A percentile compares a stretch with the other conserved stretches of the same genome.
These are phyloP conservation scores for Helostoma temminkii DNA, from an alignment of 2,797 vertebrate genomes.

Conservation along the genomic window DNA sequence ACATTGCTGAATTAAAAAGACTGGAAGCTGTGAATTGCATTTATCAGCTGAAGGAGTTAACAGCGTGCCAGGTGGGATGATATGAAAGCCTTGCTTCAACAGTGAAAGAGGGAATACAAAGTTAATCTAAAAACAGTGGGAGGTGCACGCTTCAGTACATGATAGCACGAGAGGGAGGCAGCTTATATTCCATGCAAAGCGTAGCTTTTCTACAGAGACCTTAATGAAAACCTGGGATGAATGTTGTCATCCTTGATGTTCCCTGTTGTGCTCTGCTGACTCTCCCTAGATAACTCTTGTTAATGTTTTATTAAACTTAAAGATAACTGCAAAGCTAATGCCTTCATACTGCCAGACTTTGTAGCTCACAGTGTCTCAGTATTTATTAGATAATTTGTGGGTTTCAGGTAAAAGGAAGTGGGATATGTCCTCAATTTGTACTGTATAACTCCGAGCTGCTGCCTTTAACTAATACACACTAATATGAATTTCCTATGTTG, in stretches of 20 bases:
- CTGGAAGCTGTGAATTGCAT: slow-evolving; percentile 73
- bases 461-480: slow-evolving; percentile 22
- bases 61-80: slow-evolving; percentile 68
- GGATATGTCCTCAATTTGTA: slow-evolving; percentile 20
- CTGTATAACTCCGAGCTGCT: not conserved
- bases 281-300: slow-evolving; percentile 63
- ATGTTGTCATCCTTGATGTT: slow-evolving; percentile 66
- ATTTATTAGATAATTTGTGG: slow-evolving; percentile 56
- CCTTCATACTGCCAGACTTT: slow-evolving; percentile 47
- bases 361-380: slow-evolving; percentile 24
- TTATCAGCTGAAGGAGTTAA: slow-evolving; percentile 74
- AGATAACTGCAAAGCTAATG: slow-evolving; percentile 65
- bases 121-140: slow-evolving; percentile 76
- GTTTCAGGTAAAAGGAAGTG: slow-evolving; percentile 29
- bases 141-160: slow-evolving; percentile 50
- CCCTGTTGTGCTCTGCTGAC: slow-evolving; percentile 63
- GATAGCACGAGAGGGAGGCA: slow-evolving; percentile 57
- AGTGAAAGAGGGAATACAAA: slow-evolving; percentile 66
- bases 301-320: slow-evolving; percentile 62
- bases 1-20: slow-evolving; percentile 61
- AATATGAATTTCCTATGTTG: slow-evolving; percentile 11
- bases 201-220: slow-evolving; percentile 63
- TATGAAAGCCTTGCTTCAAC: slow-evolving; percentile 68
- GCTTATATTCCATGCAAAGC: slow-evolving; percentile 57
- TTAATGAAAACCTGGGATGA: slow-evolving; percentile 74